Evolutionary conservation across 2,113 vertebrate species (phyloP).

Genomic region (Neogobius melanostomus): DNA sequence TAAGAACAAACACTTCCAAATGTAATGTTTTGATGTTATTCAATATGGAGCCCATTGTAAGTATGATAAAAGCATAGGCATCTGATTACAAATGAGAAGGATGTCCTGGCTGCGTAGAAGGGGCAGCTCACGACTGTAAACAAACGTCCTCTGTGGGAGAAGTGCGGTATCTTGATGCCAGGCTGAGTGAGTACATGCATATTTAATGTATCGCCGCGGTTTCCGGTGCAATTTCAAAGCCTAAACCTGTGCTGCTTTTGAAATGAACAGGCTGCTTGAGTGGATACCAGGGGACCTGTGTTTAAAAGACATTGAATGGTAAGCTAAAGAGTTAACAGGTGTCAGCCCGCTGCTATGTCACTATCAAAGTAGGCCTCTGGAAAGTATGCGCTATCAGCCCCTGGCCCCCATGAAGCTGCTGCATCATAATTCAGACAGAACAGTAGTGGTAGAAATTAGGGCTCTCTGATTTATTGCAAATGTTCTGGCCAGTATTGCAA

Average conservation of each 20-base stretch:
- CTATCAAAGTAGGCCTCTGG: conserved; percentile 35
- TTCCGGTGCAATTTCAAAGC: neutral
- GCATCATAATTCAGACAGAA: neutral
- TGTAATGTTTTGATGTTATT: neutral
- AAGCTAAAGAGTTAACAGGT: conserved; percentile 29
- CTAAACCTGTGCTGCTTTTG: neutral
- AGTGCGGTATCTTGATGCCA: neutral
- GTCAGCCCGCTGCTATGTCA: conserved; percentile 24
- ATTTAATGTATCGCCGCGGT: neutral
- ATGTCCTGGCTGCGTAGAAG: neutral
- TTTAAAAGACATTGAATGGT: neutral
- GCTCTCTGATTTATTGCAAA: too few relatives aligned
- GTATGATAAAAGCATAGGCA: neutral
- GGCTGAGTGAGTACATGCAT: neutral
- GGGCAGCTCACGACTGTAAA: neutral
- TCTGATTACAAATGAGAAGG: neutral
- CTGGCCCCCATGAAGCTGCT: neutral
- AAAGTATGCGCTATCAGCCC: conserved; percentile 44
- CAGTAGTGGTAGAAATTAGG: neutral
- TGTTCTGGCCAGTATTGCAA: too few relatives aligned
- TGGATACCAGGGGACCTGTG: neutral
- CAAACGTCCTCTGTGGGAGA: neutral
- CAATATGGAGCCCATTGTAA: neutral
- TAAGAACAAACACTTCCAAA: neutral
- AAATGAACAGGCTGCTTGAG: too few relatives aligned